Percentiles rank a stretch among this genome's conserved stretches.
phyloP scores from a whole-genome alignment of 2,113 vertebrate species.

The Siniperca chuatsi region DNA sequence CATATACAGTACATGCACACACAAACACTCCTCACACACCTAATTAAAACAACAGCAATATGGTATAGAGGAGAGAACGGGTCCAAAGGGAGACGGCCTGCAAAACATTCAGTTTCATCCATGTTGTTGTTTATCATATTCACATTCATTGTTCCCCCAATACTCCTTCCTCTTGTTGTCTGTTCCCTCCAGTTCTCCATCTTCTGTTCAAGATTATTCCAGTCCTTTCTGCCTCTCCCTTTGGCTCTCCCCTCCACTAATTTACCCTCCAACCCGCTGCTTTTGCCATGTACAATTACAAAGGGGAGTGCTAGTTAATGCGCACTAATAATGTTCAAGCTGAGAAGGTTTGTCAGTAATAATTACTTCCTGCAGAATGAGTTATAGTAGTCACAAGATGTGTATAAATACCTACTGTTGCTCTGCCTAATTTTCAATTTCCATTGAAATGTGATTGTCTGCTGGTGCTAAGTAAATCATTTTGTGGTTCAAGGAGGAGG shows the following conservation, averaged over 20 bases:
- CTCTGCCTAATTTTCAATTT: slow-evolving; percentile 76
- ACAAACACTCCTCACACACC: slow-evolving; percentile 45
- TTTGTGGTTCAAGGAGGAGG: slow-evolving; percentile 55
- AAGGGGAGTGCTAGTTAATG: slow-evolving; percentile 90
- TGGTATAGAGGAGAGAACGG: slow-evolving; percentile 39
- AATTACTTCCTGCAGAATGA: slow-evolving; percentile 89
- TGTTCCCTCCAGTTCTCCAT: slow-evolving; percentile 53
- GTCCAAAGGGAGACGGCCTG: slow-evolving; percentile 76
- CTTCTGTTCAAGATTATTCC: slow-evolving; percentile 68
- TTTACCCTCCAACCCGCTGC: slow-evolving; percentile 86
- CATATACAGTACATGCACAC: slow-evolving; percentile 31
- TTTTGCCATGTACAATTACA: slow-evolving; percentile 89
- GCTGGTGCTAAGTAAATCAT: slow-evolving; percentile 64
- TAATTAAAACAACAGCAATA: slow-evolving; percentile 85
- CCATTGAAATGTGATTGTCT: slow-evolving; percentile 60
- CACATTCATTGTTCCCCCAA: slow-evolving; percentile 56
- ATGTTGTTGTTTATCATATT: slow-evolving; percentile 74
- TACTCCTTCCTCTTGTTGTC: slow-evolving; percentile 49
- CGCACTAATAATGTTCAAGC: slow-evolving; percentile 89
- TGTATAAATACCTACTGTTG: slow-evolving; percentile 79
- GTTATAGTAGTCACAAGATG: slow-evolving; percentile 81
- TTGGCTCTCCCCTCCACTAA: slow-evolving; percentile 81
- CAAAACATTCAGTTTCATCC: slow-evolving; percentile 74
- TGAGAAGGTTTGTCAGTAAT: slow-evolving; percentile 90
- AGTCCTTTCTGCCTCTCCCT: slow-evolving; percentile 64